Percentiles rank a stretch among this genome's conserved stretches.
These are phyloP conservation scores for Luehdorfia chinensis DNA, from an alignment of 1,140 invertebrate genomes.

Conservation along the genomic window DNA sequence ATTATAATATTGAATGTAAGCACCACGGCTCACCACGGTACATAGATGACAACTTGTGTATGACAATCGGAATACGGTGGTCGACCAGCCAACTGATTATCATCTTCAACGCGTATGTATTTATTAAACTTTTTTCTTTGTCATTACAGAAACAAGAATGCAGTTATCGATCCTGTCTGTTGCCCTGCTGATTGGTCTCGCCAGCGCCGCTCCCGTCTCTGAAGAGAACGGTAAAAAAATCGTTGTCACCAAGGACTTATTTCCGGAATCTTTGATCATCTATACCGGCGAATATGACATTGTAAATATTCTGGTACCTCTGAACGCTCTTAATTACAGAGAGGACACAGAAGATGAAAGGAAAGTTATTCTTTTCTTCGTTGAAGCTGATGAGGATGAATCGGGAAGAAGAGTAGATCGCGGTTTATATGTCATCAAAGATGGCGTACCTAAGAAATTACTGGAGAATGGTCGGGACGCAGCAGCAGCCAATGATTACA, in stretches of 20 bases:
- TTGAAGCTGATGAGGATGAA: conserved; percentile 37
- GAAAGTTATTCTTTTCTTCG: conserved; percentile 36
- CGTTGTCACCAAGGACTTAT: conserved; percentile 26
- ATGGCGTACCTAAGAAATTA: conserved; percentile 35
- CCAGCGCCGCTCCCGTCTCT: conserved; percentile 14
- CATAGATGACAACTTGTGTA: too few species aligned
- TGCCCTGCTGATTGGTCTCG: conserved; percentile 17
- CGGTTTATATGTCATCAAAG: conserved; percentile 40
- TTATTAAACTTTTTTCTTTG: too few species aligned
- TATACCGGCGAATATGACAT: conserved; percentile 40
- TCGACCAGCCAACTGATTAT: too few species aligned
- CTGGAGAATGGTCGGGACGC: conserved; percentile 45
- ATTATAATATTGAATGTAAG: too few species aligned
- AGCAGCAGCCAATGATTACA: conserved; percentile 34
- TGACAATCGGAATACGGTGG: too few species aligned
- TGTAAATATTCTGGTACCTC: conserved; percentile 33
- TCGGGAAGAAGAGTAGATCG: conserved; percentile 34
- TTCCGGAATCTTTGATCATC: conserved; percentile 22
- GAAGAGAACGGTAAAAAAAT: conserved; percentile 17
- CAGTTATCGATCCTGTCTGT: not conserved
- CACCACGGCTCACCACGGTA: too few species aligned
- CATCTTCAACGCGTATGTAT: too few species aligned
- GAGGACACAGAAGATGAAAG: conserved; percentile 20
- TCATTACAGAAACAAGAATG: conserved; percentile 14
- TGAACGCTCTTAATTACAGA: conserved; percentile 41